Percentiles rank a stretch among this genome's conserved stretches.
Evolutionary conservation across 2,888 invertebrate genomes (phyloP).

Genomic region (Mactromeris polynyma): DNA sequence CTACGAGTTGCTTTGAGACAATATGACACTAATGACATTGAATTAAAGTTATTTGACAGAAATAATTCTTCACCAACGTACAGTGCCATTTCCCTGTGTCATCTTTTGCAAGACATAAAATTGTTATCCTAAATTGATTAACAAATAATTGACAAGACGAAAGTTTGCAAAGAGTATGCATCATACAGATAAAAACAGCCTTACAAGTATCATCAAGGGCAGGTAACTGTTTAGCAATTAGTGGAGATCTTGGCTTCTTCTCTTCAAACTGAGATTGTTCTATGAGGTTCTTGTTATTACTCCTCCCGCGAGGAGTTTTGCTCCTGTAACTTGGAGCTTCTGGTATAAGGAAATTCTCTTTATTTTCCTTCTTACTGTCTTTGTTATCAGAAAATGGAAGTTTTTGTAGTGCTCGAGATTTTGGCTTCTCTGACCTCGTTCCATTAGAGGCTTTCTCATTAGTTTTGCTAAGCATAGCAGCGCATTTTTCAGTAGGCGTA

Average conservation of each 20-base stretch:
- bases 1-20: no score
- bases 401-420: constrained; percentile 77
- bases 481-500: constrained; percentile 55
- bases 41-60: no score
- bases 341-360: constrained; percentile 85
- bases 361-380: constrained; percentile 77
- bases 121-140: no score
- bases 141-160: no score
- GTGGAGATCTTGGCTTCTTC: constrained; percentile 77
- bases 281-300: constrained; percentile 59
- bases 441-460: constrained; percentile 48
- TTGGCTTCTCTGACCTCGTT: constrained; percentile 67
- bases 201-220: constrained; percentile 82
- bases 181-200: constrained; percentile 39
- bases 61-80: no score
- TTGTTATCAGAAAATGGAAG: constrained; percentile 77
- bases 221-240: constrained; percentile 78
- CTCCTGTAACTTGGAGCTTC: constrained; percentile 82
- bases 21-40: no score
- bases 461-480: constrained; percentile 33
- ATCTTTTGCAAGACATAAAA: no score
- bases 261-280: constrained; percentile 57
- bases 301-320: constrained; percentile 71
- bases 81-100: no score
- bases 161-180: no score